phyloP scores from a whole-genome alignment of 2,113 vertebrate genomes.

The Gambusia affinis region DNA sequence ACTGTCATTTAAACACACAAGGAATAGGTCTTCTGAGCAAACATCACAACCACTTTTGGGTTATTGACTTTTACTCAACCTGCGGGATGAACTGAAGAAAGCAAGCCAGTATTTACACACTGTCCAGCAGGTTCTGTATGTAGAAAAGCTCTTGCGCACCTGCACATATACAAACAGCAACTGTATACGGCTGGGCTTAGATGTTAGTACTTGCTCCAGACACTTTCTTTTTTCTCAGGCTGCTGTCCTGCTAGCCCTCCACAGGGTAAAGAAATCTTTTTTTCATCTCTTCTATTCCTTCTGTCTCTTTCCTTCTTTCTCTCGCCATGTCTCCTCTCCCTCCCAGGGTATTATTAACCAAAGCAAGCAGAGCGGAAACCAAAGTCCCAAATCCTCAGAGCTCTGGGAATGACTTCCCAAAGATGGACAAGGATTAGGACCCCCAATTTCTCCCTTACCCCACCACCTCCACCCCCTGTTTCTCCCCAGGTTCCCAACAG shows the following conservation, averaged over 20 bases:
- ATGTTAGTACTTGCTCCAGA: slow-evolving; percentile 52
- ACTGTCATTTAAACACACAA: slow-evolving; percentile 50
- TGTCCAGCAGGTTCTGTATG: slow-evolving; percentile 34
- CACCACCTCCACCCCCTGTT: slow-evolving; percentile 49
- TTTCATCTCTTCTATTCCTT: slow-evolving; percentile 68
- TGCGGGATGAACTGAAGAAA: slow-evolving; percentile 59
- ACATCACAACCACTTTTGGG: slow-evolving; percentile 73
- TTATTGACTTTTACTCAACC: slow-evolving; percentile 81
- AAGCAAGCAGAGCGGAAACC: slow-evolving; percentile 91
- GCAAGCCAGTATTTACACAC: slow-evolving; percentile 70
- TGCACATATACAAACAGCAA: slow-evolving; percentile 30
- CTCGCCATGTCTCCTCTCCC: slow-evolving; percentile 79
- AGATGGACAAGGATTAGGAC: slow-evolving; percentile 98
- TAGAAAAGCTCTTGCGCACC: slow-evolving; percentile 7
- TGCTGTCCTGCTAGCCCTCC: slow-evolving; percentile 64
- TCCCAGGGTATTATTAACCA: slow-evolving; percentile 95
- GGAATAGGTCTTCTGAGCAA: slow-evolving; percentile 74
- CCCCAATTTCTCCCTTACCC: slow-evolving; percentile 71
- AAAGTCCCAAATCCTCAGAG: slow-evolving; percentile 85
- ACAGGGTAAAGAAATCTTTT: slow-evolving; percentile 71
- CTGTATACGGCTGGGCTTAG: slow-evolving; percentile 27
- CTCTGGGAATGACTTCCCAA: slow-evolving; percentile 96
- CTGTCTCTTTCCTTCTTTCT: slow-evolving; percentile 69
- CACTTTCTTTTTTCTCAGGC: slow-evolving; percentile 43
- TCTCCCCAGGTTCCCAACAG: slow-evolving; percentile 86